Evolutionary conservation across 1,140 invertebrate genomes (phyloP), one percentile per base, ranked within the genome.

Genomic region (Acromyrmex charruanus): DNA sequence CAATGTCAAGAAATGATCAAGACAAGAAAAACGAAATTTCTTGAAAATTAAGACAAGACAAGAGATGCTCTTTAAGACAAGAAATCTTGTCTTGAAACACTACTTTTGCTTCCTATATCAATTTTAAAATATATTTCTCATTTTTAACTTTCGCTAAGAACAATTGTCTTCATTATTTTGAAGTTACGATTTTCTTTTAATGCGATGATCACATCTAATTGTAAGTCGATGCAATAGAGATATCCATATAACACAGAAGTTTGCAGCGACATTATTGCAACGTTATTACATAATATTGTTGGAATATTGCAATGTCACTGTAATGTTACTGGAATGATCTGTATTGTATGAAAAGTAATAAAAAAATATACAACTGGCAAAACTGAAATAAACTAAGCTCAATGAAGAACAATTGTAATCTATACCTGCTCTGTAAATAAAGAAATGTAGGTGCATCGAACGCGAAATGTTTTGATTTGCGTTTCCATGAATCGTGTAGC

Each of bases 401-500:
- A 58, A n/a, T 44, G 12, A 65, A 65, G 12, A 65, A 58, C 39
- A 58, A 31, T 10, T 55, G 3, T 31, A 35, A 55, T n/a, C 51
- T 21, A 14, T 75, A 75, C 12, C 3, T 58, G 9, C n/a, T 44
- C 7, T 59, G 44, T 21, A 25, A 2, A 44, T 18, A 28, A 16
- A 61, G 18, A 55, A 18, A 68, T 25, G 16, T 31, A 16, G 16
- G 5, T 16, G n/a, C 49, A 81, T 71, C 65, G 12, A 71, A 81
- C 51, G 35, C 21, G 14, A 80, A 63, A 74, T 87, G 55, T 86
- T 80, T 63, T 25, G 66, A 63, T 71, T 51, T 58, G 31, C 28
- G 35, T 31, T 85, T 80, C 49, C 31, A 85, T n/a, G 28, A 58
- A 88, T 75, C n/a, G 53, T 65, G 75, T 35, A 44, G 39, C 85